Conservation (phyloP, 2,113 vertebrate genomes). For the Melanerpes aurifrons region DNA sequence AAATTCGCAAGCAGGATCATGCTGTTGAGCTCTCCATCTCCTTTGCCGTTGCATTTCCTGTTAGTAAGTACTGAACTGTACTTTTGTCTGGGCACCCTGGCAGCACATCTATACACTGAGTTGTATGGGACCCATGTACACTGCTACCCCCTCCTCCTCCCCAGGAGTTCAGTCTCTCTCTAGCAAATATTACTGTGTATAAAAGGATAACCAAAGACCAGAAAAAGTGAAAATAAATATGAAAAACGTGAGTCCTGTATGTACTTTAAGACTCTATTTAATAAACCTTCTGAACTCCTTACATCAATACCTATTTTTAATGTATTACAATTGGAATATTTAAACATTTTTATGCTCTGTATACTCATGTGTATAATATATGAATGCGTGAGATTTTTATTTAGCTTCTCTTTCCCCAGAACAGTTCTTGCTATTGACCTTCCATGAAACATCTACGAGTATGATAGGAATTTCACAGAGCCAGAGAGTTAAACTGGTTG, state of each 20-base stretch:
- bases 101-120: not conserved
- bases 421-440: not conserved
- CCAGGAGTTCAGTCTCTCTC: not conserved
- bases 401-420: not conserved
- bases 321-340: not conserved
- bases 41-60: not conserved
- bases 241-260: not conserved
- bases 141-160: no score
- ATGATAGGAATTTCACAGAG: not conserved
- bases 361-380: not conserved
- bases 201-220: not conserved
- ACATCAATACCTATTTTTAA: not conserved
- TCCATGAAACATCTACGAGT: not conserved
- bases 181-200: not conserved
- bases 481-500: not conserved
- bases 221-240: not conserved
- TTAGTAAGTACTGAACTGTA: fast-evolving
- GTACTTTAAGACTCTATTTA: not conserved
- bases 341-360: not conserved
- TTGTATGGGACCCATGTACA: not conserved
- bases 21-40: not conserved
- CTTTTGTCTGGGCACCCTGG: not conserved
- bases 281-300: not conserved
- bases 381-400: not conserved
- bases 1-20: not conserved